Evolutionary conservation across 2,113 vertebrate genomes (phyloP), one percentile per base, ranked within the genome.

Genomic region (Anoura caudifer): DNA sequence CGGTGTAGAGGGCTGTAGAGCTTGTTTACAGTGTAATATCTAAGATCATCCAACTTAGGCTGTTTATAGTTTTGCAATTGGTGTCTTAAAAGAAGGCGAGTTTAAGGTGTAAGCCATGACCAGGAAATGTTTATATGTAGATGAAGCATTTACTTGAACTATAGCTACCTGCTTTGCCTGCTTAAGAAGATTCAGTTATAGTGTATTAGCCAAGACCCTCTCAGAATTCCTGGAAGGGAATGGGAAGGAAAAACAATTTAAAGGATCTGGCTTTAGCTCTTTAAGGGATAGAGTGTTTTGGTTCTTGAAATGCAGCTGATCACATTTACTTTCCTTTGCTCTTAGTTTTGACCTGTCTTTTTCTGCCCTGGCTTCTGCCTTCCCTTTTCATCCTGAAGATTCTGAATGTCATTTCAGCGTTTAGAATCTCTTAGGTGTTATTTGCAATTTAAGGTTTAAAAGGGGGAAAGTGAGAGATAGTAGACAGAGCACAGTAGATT

Each of bases 141-240:
- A 63, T 70, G 26, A 76, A 36, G 22, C 45, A 87, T 92, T 96
- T 95, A 76, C 56, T 90, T 96, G 87, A 59, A 17, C 43, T 96
- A 0, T 80, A 88, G 77, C 77, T 56, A 76, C 77, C 73, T 83
- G 10, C n/a, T 95, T 90, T 90, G 63, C 43, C 61, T 86, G 17
- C 41, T 80, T 96, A 56, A 75, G 72, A 92, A 92, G 73, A 92
- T 31, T 72, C 81, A 91, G 87, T 38, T 90, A 24, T 3, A 87
- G 69, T 90, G 15, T 89, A 50, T 82, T 86, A 93, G 50, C 69
- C 85, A 92, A 41, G 14, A 89, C 17, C 16, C 28, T 70, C 41
- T 92, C 28, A 73, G 73, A 98, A 93, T 94, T 96, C 45, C 59
- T 90, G 33, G 36, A 94, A 88, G 20, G 16, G 33, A 70, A 54